Evolutionary conservation across 2,797 vertebrate species (phyloP), one percentile per base, ranked within the genome.

Genomic region (Thripadectes ignobilis): DNA sequence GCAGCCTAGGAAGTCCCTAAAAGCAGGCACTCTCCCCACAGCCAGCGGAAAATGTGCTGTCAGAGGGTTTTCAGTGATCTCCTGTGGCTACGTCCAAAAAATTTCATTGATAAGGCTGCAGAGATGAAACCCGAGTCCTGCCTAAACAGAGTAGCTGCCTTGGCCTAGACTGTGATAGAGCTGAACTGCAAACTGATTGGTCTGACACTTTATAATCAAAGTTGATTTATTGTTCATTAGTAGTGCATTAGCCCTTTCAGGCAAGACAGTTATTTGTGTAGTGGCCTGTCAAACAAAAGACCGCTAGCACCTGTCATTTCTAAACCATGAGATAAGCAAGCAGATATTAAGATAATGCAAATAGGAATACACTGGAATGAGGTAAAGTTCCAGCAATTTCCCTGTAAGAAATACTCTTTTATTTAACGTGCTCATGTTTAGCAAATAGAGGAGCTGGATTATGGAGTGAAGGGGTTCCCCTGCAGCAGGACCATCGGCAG

Each of bases 221-320:
- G 98, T 99, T 99, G 99, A 99, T 99, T 99, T 99, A 99, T 99
- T 99, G 99, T 99, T 99, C 99, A 99, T 99, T 99, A 99, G 99
- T 98, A 98, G 98, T 98, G 98, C 99, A 99, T 99, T 99, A 99
- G 99, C 98, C 98, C 98, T 98, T 98, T 99, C 98, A 99, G 98
- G 98, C 98, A 98, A 98, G 98, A 98, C 98, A 98, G 98, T 98
- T 99, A 98, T 99, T 99, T 99, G 99, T 99, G 98, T 99, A 98
- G 98, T 98, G 98, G 98, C 98, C 98, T 99, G 99, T 99, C 99
- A 98, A 98, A 98, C 98, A 98, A 96, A 92, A 98, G 98, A 98
- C 98, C 98, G 97, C 98, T 97, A 99, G 98, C 99, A 99, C 99
- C 99, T 99, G 99, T 99, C 99, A 99, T 98, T 98, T 98, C 98